Conservation (phyloP, 2,113 vertebrate genomes). For the Notechis scutatus region DNA sequence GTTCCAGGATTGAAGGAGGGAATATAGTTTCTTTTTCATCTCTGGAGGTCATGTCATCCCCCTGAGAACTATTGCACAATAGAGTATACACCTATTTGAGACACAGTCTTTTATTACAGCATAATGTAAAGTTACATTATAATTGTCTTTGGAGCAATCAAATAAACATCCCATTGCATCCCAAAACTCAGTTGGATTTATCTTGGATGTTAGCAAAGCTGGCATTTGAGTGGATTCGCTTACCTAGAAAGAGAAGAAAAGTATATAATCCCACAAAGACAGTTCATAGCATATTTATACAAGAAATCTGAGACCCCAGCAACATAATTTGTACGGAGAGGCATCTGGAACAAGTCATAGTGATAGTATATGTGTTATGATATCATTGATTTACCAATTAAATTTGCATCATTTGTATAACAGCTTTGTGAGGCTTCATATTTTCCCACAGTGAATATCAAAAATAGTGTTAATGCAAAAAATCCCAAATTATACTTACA, state of each 20-base stretch:
- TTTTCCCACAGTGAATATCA: neutral
- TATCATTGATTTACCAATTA: neutral
- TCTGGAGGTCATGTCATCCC: constrained; percentile 38
- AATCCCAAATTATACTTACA: neutral
- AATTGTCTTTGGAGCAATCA: constrained; percentile 66
- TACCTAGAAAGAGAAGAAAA: constrained; percentile 77
- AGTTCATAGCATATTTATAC: constrained; percentile 45
- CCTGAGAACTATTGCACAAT: constrained; percentile 59
- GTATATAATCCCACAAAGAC: constrained; percentile 52
- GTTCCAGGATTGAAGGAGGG: neutral
- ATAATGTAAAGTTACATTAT: constrained; percentile 63
- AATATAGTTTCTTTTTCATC: neutral
- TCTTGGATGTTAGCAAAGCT: constrained; percentile 89
- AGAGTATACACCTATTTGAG: constrained; percentile 60
- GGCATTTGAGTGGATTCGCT: constrained; percentile 84
- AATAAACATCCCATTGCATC: constrained; percentile 54
- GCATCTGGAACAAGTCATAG: neutral
- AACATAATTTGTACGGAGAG: neutral
- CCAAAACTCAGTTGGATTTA: constrained; percentile 81
- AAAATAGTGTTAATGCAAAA: neutral
- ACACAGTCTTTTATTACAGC: constrained; percentile 63
- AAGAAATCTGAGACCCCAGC: constrained; percentile 33
- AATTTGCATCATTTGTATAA: neutral
- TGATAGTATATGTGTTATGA: neutral
- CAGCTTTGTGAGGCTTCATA: neutral